Base-by-base conservation (phyloP, 2,797 vertebrate species). In the Vireo griseus region DNA sequence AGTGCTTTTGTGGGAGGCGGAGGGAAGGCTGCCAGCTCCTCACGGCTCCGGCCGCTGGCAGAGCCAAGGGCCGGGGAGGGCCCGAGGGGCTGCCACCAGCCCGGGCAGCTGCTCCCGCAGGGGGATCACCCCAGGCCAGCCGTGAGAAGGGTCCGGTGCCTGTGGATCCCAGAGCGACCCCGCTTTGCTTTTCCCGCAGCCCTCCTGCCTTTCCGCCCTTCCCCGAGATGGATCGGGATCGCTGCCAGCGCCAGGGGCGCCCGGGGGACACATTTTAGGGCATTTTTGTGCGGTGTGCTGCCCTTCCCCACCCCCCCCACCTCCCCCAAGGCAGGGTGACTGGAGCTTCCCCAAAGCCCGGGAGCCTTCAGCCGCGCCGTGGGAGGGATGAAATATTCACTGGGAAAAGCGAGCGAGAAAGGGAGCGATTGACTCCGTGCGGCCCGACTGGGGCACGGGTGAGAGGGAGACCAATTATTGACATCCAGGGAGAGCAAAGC, bases 391-490 rank as follows among this genome's bases (percentile, higher is more conserved):
- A 22, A 84, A 67, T 29, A 51, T 67, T 35, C 61, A 45, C 13
- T 0, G 3, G 45, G 52, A 35, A 84, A 80, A 62, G 57, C 0
- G 7, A 65, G 65, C 0, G 29, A 33, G 57, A 39, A 55, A 42
- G 31, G 0, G 1, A 73, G 65, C 6, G 6, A 35, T 7, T 28
- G 68, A 42, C 42, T 24, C 76, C 2, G 0, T n/a, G 35, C 24
- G 2, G 1, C 24, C 11, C 0, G 0, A 31, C 3, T 3, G 77
- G 48, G 62, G 33, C 69, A 33, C 0, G 1, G 52, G 12, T 0
- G 0, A 31, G 16, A 33, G n/a, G 24, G 29, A 71, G 5, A 54
- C 5, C 85, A 5, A 21, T n/a, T 26, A 45, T 52, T 52, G 54
- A 28, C 62, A 29, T 0, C 10, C 40, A 5, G 52, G 31, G 47